These are phyloP conservation scores for Xyrauchen texanus DNA, from an alignment of 2,113 vertebrate genomes.

Conservation along the genomic window DNA sequence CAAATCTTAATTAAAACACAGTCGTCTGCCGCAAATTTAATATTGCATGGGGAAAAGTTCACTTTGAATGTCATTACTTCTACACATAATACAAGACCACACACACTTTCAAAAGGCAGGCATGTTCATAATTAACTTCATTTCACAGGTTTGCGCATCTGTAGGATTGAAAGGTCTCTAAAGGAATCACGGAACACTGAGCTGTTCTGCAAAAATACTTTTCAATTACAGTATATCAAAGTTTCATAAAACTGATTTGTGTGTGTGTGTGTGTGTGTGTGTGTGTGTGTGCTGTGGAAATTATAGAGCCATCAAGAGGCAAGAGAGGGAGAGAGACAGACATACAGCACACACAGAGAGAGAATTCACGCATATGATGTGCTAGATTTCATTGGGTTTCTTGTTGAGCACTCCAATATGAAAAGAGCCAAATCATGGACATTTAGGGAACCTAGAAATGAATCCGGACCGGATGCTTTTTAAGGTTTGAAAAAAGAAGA, in stretches of 20 bases:
- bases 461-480: too few species aligned
- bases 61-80: slow-evolving; percentile 11
- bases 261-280: too few species aligned
- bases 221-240: background rate
- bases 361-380: too few species aligned
- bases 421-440: too few species aligned
- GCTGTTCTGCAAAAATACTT: background rate
- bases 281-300: background rate
- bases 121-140: background rate
- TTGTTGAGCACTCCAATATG: too few species aligned
- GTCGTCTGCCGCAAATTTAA: slow-evolving; percentile 24
- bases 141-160: slow-evolving; percentile 4
- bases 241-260: slow-evolving; percentile 14
- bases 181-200: slow-evolving; percentile 4
- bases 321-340: too few species aligned
- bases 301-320: background rate
- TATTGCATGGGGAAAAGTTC: slow-evolving; percentile 22
- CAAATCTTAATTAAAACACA: slow-evolving; percentile 27
- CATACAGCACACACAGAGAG: too few species aligned
- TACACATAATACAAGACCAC: slow-evolving; percentile 1
- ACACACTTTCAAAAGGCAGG: slow-evolving; percentile 1
- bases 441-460: too few species aligned
- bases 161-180: slow-evolving; percentile 15
- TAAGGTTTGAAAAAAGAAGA: too few species aligned
- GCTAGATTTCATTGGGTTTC: too few species aligned